Evolutionary conservation across 2,888 invertebrate species (phyloP).

Genomic region (Clistopyga incitator): DNA sequence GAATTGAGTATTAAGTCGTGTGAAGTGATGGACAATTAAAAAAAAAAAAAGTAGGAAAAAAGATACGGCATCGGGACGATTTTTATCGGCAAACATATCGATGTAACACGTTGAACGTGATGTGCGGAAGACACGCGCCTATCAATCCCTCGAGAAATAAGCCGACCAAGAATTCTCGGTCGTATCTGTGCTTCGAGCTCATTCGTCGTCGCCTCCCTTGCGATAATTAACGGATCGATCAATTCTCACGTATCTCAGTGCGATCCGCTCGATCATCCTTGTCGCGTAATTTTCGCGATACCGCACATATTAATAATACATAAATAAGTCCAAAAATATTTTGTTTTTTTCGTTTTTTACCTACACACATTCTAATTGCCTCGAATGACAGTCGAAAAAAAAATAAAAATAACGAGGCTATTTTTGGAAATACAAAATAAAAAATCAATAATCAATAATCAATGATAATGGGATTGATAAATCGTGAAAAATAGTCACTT

Average conservation of each 20-base stretch:
- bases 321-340: not conserved
- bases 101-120: slow-evolving; percentile 59
- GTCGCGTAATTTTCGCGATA: slow-evolving; percentile 22
- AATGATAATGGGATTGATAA: not conserved
- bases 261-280: slow-evolving; percentile 56
- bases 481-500: not conserved
- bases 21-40: not conserved
- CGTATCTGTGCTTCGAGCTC: slow-evolving; percentile 18
- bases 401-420: too few species aligned
- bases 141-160: slow-evolving; percentile 42
- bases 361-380: too few species aligned
- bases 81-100: slow-evolving; percentile 57
- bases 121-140: slow-evolving; percentile 47
- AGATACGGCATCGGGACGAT: not conserved
- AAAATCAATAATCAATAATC: too few species aligned
- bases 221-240: slow-evolving; percentile 68
- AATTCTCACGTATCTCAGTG: slow-evolving; percentile 60
- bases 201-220: slow-evolving; percentile 27
- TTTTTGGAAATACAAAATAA: too few species aligned
- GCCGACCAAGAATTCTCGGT: slow-evolving; percentile 25
- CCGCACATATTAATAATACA: not conserved
- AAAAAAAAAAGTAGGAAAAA: slow-evolving; percentile 1
- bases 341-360: too few species aligned
- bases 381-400: too few species aligned
- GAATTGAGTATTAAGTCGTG: not conserved